Evolutionary conservation across 2,888 invertebrate genomes (phyloP).

Genomic region (Caprella mutica): DNA sequence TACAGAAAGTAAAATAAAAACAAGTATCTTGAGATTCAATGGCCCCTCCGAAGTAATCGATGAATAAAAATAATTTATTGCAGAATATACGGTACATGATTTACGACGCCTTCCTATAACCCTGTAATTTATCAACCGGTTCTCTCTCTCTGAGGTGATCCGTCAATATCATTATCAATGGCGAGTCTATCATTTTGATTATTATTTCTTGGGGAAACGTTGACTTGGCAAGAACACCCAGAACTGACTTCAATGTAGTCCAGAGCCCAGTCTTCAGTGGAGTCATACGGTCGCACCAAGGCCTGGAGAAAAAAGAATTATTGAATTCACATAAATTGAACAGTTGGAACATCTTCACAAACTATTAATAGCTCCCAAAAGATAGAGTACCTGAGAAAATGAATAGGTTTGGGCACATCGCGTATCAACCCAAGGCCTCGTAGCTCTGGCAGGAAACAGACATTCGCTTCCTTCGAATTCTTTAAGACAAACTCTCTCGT

Average conservation of each 20-base stretch:
- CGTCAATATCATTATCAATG: no score
- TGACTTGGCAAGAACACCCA: slow-evolving; percentile 70
- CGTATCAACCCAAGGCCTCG: slow-evolving; percentile 17
- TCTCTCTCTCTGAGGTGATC: no score
- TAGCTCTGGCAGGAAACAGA: slow-evolving; percentile 22
- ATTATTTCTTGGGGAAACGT: no score
- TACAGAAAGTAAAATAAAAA: no score
- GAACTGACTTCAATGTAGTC: slow-evolving; percentile 71
- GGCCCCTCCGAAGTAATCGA: no score
- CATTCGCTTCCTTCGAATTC: slow-evolving; percentile 22
- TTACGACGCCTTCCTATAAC: no score
- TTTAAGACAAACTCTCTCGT: slow-evolving; percentile 27
- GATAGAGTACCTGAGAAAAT: slow-evolving; percentile 45
- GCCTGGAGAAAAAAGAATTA: slow-evolving; percentile 49
- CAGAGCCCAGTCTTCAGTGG: slow-evolving; percentile 54
- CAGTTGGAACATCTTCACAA: not conserved
- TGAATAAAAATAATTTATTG: no score
- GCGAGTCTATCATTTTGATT: no score
- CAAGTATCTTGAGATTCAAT: no score
- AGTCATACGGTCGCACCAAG: slow-evolving; percentile 54
- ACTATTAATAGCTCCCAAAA: not conserved
- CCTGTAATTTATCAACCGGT: no score
- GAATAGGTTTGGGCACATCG: slow-evolving; percentile 71
- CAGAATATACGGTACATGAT: no score
- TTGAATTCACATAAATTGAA: not conserved